phyloP scores from a whole-genome alignment of 2,113 vertebrate species.

The Nyctibius bracteatus region DNA sequence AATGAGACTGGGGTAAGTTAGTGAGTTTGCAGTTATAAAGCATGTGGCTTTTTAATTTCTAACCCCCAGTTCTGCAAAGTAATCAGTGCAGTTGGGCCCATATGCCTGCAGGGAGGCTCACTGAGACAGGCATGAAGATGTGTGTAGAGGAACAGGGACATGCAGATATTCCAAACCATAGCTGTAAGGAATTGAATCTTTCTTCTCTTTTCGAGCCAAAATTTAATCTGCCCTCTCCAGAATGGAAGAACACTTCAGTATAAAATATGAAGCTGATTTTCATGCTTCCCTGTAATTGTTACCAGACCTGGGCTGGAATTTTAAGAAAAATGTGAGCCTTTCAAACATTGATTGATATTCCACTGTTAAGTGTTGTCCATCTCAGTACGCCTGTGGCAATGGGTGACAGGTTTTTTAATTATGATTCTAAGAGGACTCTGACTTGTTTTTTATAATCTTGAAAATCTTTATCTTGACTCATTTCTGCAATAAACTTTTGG shows the following conservation, averaged over 20 bases:
- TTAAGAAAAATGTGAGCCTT: neutral
- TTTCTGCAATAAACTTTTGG: conserved; percentile 42
- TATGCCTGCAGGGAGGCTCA: conserved; percentile 21
- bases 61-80: conserved; percentile 5
- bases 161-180: neutral
- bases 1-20: neutral
- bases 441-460: neutral
- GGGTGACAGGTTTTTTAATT: neutral
- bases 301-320: neutral
- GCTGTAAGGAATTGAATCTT: neutral
- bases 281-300: neutral
- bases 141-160: neutral
- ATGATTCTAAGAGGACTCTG: neutral
- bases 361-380: neutral
- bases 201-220: conserved; percentile 20
- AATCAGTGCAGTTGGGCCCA: conserved; percentile 26
- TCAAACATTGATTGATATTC: neutral
- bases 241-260: neutral
- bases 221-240: neutral
- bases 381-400: neutral
- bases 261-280: conserved; percentile 1
- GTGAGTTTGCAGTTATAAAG: conserved; percentile 40
- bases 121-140: conserved; percentile 4
- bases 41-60: conserved; percentile 52
- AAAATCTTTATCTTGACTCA: conserved; percentile 26